A percentile compares a stretch with the other conserved stretches of the same genome.
These are phyloP conservation scores for Oncorhynchus tshawytscha DNA, from an alignment of 2,113 vertebrate species.

Conservation along the genomic window DNA sequence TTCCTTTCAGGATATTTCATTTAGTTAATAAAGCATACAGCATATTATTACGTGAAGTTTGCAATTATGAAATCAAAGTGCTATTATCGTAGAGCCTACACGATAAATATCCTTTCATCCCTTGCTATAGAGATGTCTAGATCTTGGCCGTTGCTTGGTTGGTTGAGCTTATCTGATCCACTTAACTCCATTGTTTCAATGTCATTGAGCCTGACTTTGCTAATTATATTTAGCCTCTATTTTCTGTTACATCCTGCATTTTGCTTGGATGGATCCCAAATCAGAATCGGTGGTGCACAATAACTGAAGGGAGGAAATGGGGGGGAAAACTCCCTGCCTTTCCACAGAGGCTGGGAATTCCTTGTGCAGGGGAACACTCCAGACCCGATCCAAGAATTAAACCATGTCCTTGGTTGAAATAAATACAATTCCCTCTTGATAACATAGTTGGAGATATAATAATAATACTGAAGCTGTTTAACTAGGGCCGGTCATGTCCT, in stretches of 20 bases:
- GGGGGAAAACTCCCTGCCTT: background rate
- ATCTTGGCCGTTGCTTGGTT: constrained; percentile 6
- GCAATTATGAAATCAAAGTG: too few relatives aligned
- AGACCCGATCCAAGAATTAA: background rate
- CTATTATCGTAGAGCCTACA: background rate
- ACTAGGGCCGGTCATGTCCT: constrained; percentile 52
- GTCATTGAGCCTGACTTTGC: constrained; percentile 34
- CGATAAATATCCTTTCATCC: too few relatives aligned
- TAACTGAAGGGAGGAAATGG: background rate
- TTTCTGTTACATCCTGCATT: constrained; percentile 17
- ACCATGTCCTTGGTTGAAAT: constrained; percentile 25
- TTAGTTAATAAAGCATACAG: too few relatives aligned
- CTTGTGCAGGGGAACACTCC: background rate
- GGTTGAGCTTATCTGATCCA: background rate
- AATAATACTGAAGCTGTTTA: constrained; percentile 58
- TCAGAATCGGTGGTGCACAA: background rate
- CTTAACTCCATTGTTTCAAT: constrained; percentile 39
- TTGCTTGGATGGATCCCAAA: too few relatives aligned
- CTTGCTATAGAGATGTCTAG: background rate
- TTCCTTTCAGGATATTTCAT: too few relatives aligned
- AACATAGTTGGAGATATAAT: constrained; percentile 52
- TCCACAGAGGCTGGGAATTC: background rate
- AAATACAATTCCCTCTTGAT: constrained; percentile 53
- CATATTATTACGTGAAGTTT: too few relatives aligned
- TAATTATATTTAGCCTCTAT: constrained; percentile 26